A percentile compares a stretch with the other conserved stretches of the same genome.
These are phyloP conservation scores for Hybognathus amarus DNA, from an alignment of 2,797 vertebrate genomes.

Conservation along the genomic window DNA sequence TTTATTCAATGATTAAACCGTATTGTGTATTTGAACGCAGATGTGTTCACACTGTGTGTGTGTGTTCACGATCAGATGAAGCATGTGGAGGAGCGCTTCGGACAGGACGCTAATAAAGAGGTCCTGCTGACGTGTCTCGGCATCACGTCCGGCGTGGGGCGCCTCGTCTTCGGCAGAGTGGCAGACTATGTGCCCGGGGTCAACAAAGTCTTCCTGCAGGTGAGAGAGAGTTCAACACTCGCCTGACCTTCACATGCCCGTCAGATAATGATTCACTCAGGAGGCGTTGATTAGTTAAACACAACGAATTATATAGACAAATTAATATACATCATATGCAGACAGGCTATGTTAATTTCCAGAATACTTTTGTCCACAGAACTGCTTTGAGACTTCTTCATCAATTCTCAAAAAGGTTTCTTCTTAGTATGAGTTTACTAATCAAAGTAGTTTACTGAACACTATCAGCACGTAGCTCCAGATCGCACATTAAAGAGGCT, in stretches of 20 bases:
- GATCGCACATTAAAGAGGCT: too few relatives aligned
- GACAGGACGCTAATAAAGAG: conserved; percentile 77
- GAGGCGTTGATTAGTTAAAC: too few relatives aligned
- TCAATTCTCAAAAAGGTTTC: too few relatives aligned
- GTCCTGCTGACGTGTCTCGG: conserved; percentile 92
- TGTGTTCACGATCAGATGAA: conserved; percentile 82
- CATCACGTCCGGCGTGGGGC: conserved; percentile 89
- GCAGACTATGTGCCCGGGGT: conserved; percentile 90
- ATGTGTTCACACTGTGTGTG: neutral
- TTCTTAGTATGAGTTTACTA: too few relatives aligned
- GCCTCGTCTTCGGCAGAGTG: conserved; percentile 88
- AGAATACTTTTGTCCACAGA: too few relatives aligned
- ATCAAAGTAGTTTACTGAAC: too few relatives aligned
- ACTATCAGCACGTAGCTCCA: too few relatives aligned
- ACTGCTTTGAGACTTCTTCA: too few relatives aligned
- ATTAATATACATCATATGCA: too few relatives aligned
- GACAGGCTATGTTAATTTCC: too few relatives aligned
- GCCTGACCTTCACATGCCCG: too few relatives aligned
- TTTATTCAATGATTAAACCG: neutral
- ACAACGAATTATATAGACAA: too few relatives aligned
- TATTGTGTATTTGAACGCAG: neutral
- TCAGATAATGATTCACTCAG: neutral
- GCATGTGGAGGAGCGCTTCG: conserved; percentile 86
- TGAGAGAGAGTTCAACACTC: conserved; percentile 57
- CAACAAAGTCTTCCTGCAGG: conserved; percentile 96